These are phyloP conservation scores for Alca torda DNA, from an alignment of 2,797 vertebrate genomes.

Conservation along the genomic window DNA sequence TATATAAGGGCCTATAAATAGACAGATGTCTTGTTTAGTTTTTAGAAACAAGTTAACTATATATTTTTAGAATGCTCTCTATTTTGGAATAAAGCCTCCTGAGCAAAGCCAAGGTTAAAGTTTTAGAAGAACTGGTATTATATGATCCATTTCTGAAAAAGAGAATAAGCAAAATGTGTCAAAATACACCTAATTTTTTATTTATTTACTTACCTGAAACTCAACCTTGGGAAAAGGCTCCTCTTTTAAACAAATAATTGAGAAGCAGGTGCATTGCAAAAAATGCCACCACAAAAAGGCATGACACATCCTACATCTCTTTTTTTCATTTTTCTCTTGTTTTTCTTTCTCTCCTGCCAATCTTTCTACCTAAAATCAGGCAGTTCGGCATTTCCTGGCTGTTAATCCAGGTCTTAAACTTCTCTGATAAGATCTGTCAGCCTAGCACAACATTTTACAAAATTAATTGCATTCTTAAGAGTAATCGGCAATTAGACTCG, in stretches of 20 bases:
- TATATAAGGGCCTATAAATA: background rate
- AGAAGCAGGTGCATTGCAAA: background rate
- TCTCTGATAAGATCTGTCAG: constrained; percentile 4
- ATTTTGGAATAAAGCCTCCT: background rate
- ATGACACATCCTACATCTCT: background rate
- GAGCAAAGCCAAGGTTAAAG: background rate
- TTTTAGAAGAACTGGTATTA: background rate
- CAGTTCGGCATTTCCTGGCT: background rate
- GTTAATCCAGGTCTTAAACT: background rate
- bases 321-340: background rate
- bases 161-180: background rate
- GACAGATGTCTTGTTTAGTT: background rate
- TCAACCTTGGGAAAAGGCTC: background rate
- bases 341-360: background rate
- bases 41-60: background rate
- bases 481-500: background rate
- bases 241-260: background rate
- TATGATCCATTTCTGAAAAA: background rate
- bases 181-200: background rate
- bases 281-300: background rate
- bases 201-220: background rate
- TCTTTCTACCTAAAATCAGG: background rate
- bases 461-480: constrained; percentile 10
- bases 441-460: background rate
- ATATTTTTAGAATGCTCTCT: background rate